These are phyloP conservation scores for Hypercompe scribonia DNA, from an alignment of 2,888 invertebrate genomes.

Conservation along the genomic window DNA sequence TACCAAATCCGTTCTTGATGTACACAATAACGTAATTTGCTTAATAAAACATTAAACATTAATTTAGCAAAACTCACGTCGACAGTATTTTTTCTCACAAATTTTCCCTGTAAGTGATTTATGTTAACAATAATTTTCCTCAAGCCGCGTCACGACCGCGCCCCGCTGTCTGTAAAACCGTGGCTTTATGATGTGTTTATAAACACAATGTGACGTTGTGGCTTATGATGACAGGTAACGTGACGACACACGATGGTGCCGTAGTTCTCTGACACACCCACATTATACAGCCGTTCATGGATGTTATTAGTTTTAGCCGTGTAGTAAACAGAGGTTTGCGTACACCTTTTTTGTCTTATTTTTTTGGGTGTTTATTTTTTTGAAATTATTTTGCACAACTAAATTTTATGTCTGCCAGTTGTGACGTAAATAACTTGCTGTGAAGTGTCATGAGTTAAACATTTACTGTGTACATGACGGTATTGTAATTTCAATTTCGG, in stretches of 20 bases:
- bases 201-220: neutral
- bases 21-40: too few relatives aligned
- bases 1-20: too few relatives aligned
- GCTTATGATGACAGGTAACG: neutral
- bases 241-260: neutral
- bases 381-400: too few relatives aligned
- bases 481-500: too few relatives aligned
- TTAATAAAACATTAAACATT: too few relatives aligned
- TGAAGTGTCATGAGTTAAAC: too few relatives aligned
- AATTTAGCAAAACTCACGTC: too few relatives aligned
- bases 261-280: neutral
- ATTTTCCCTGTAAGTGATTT: neutral
- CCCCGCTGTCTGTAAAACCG: neutral
- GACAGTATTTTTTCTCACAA: too few relatives aligned
- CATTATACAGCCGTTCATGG: neutral
- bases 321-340: neutral
- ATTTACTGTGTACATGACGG: too few relatives aligned
- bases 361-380: neutral
- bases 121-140: neutral
- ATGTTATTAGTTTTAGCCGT: neutral
- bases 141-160: neutral
- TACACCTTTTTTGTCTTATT: neutral
- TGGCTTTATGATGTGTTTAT: slow-evolving; percentile 1
- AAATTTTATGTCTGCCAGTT: too few relatives aligned
- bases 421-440: too few relatives aligned